These are phyloP conservation scores for Marmota monax DNA, from an alignment of 2,113 vertebrate species.

Conservation along the genomic window DNA sequence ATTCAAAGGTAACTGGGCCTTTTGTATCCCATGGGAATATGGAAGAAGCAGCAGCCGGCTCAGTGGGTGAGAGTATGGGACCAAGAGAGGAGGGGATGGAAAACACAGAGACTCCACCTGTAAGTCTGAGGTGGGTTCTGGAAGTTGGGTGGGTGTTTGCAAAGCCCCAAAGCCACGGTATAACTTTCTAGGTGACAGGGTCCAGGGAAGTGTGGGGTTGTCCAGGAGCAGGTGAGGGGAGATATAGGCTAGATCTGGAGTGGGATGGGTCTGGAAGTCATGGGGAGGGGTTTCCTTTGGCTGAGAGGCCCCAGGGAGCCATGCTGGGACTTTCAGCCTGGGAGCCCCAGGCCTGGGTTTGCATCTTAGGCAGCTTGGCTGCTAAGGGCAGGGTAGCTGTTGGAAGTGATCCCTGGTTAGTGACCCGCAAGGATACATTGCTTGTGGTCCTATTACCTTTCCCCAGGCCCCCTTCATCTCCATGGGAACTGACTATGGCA, in stretches of 20 bases:
- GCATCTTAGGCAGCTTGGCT: neutral
- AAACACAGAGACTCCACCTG: neutral
- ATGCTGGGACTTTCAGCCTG: neutral
- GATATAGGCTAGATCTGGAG: neutral
- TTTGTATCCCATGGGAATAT: neutral
- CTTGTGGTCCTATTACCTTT: neutral
- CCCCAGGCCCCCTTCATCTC: neutral
- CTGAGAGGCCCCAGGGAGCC: neutral
- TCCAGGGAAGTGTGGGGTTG: neutral
- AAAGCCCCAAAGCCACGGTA: neutral
- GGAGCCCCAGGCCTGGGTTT: neutral
- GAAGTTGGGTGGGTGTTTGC: neutral
- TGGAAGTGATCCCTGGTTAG: neutral
- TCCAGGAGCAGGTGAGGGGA: neutral
- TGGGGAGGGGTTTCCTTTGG: neutral
- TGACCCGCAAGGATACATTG: rapidly evolving
- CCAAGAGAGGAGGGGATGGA: neutral
- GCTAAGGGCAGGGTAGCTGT: neutral
- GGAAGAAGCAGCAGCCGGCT: neutral
- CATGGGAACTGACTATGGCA: neutral
- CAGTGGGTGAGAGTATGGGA: neutral
- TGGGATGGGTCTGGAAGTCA: neutral
- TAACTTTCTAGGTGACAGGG: neutral
- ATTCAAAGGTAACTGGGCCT: neutral
- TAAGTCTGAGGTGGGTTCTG: neutral